Evolutionary conservation across 1,140 invertebrate species (phyloP), one percentile per base, ranked within the genome.

Genomic region (Drosophila nannoptera): DNA sequence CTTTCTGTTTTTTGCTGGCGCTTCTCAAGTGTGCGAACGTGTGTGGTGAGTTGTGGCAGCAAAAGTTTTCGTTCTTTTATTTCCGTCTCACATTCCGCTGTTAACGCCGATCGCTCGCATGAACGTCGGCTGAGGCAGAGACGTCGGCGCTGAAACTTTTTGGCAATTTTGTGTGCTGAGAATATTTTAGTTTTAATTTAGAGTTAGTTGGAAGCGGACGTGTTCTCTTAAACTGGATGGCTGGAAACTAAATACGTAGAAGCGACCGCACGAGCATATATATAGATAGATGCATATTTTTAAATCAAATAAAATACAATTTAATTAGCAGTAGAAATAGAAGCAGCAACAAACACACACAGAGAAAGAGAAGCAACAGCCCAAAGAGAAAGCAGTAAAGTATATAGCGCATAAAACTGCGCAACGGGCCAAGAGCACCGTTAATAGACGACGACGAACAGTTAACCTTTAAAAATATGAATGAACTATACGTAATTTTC

Each of bases 161-260:
- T 87, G 82, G 71, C 82, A 87, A 76, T 83, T 86, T 81, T 70
- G 56, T 67, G 76, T 45, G 61, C 35, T 48, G 71, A 87, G 69
- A 76, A 73, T 75, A 55, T 69, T 76, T 83, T 75, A 88, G 87
- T 87, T 88, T 83, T 80, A 69, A 87, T 80, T 87, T 87, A 88
- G 87, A 87, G 76, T 87, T 89, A 88, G 84, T 81, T 78, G 82
- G 73, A 81, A 87, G 84, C 81, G 84, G 87, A 89, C 78, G 82
- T 87, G 83, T 75, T 75, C 78, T 77, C 73, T 77, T 72, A 64
- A 75, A 83, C 86, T 89, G 83, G 88, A 89, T 90, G 89, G 89
- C 89, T 90, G 89, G 89, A 89, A 78, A 88, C 77, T 64, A 81
- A 86, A 77, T 60, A 69, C 64, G 65, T 68, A 49, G 65, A 65